A percentile compares a stretch with the other conserved stretches of the same genome.
Conservation (phyloP, 2,113 vertebrate genomes). For the Petrocephalus microphthalmus region DNA sequence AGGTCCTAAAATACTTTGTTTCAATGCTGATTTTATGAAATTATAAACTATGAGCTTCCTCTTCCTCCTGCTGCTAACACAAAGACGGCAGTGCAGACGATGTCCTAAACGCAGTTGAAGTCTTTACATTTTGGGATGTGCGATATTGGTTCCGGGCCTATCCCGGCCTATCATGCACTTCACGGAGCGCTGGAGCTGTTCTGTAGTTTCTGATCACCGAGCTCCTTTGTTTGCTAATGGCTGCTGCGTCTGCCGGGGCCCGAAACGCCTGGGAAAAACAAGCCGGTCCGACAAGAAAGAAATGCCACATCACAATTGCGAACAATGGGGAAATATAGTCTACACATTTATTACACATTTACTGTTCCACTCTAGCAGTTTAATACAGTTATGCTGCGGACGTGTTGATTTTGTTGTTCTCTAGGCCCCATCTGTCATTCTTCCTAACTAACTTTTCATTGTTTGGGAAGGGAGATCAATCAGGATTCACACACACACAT, state of each 20-base stretch:
- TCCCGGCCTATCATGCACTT: not conserved
- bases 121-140: not conserved
- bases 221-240: conserved; percentile 9
- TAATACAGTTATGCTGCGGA: not conserved
- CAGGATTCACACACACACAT: too few relatives aligned
- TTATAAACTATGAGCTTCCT: not conserved
- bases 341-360: not conserved
- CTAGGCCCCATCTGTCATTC: not conserved
- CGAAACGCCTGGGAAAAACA: not conserved
- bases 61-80: not conserved
- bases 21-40: not conserved
- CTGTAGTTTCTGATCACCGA: not conserved
- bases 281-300: conserved; percentile 14
- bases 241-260: not conserved
- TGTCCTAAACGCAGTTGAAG: not conserved
- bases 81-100: not conserved
- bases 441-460: conserved; percentile 15
- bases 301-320: not conserved
- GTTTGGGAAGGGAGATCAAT: not conserved
- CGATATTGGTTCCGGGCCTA: not conserved
- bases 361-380: not conserved
- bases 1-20: not conserved
- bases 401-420: not conserved
- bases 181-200: not conserved
- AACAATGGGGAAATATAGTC: not conserved